Percentiles rank a stretch among this genome's conserved stretches.
phyloP scores from a whole-genome alignment of 2,888 invertebrate genomes.

The Dysmachus trigonus region DNA sequence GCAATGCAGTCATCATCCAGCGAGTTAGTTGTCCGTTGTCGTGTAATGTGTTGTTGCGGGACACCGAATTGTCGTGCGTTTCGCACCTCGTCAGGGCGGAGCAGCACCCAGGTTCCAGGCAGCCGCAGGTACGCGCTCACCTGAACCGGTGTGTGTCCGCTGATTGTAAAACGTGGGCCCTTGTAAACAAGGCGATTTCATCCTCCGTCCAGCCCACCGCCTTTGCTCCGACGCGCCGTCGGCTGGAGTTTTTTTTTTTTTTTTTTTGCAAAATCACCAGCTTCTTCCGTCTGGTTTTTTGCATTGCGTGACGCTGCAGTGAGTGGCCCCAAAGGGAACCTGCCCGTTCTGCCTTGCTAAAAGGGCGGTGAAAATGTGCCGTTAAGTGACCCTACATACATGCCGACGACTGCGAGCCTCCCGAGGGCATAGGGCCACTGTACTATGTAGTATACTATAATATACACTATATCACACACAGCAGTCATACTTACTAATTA shows the following conservation, averaged over 20 bases:
- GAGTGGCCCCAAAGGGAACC: neutral
- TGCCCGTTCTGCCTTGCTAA: neutral
- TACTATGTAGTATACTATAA: too few species aligned
- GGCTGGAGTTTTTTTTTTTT: neutral
- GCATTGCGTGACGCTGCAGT: conserved; percentile 17
- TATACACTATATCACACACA: too few species aligned
- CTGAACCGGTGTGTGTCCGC: neutral
- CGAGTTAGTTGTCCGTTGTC: neutral
- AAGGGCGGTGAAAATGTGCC: neutral
- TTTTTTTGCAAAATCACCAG: neutral
- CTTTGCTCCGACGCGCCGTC: neutral
- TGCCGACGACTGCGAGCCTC: neutral
- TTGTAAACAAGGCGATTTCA: conserved; percentile 24
- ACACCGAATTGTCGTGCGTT: neutral
- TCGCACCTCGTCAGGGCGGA: neutral
- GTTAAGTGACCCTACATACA: neutral
- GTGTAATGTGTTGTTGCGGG: neutral
- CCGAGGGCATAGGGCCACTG: neutral
- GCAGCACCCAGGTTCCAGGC: neutral
- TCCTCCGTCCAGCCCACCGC: neutral
- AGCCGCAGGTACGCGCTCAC: neutral
- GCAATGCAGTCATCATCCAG: neutral
- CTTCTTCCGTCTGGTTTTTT: neutral
- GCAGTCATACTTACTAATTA: conserved; percentile 2
- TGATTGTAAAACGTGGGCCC: conserved; percentile 8